These are phyloP conservation scores for Corydoras sp. DNA, from an alignment of 2,113 vertebrate genomes.

Conservation along the genomic window DNA sequence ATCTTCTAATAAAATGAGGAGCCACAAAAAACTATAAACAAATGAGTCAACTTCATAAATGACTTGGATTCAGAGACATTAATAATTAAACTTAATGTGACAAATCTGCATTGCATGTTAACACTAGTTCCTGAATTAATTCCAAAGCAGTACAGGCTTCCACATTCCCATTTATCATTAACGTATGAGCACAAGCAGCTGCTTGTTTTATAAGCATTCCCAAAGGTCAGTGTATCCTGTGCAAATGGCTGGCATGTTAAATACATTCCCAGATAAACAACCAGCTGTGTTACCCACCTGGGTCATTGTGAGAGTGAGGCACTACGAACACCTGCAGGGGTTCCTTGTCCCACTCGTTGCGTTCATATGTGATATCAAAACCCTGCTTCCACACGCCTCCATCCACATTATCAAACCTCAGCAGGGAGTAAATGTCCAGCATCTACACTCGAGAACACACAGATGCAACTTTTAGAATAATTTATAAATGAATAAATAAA, in stretches of 20 bases:
- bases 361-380: conserved; percentile 88
- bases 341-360: conserved; percentile 82
- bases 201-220: not conserved
- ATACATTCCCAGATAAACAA: not conserved
- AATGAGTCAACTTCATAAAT: not conserved
- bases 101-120: not conserved
- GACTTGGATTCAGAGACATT: not conserved
- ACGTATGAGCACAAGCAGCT: not conserved
- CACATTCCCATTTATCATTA: not conserved
- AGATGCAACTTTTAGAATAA: not conserved
- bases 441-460: conserved; percentile 66
- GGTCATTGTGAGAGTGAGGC: conserved; percentile 95
- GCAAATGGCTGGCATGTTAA: not conserved
- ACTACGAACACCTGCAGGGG: conserved; percentile 91
- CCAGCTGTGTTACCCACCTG: conserved; percentile 69
- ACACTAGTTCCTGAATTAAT: not conserved
- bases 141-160: not conserved
- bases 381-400: conserved; percentile 98
- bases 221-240: not conserved
- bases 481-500: not conserved
- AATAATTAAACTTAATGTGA: not conserved
- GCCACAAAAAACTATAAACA: too few relatives aligned
- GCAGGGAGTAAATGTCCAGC: conserved; percentile 79
- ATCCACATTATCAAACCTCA: conserved; percentile 91
- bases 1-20: too few relatives aligned